Evolutionary conservation across 1,140 invertebrate genomes (phyloP).

Genomic region (Neelides sp.): DNA sequence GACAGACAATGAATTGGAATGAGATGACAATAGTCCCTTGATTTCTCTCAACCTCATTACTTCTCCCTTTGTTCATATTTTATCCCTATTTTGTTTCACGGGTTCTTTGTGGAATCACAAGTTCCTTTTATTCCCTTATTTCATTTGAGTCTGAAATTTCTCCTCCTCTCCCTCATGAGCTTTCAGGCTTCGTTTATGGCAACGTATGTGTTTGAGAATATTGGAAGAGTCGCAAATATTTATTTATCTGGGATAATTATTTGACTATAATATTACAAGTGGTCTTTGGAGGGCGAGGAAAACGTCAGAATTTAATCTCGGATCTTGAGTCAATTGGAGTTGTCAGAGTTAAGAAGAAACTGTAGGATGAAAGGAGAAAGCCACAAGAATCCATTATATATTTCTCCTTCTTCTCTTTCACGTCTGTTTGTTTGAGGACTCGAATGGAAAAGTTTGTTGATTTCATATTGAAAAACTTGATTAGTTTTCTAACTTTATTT

Average conservation of each 20-base stretch:
- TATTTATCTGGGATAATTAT: too few relatives aligned
- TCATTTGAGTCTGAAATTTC: too few relatives aligned
- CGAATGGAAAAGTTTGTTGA: neutral
- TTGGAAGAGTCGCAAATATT: too few relatives aligned
- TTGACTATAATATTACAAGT: too few relatives aligned
- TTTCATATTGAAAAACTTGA: conserved; percentile 19
- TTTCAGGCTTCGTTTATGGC: too few relatives aligned
- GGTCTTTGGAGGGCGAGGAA: too few relatives aligned
- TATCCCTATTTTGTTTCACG: conserved; percentile 26
- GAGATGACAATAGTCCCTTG: conserved; percentile 29
- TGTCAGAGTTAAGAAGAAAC: too few relatives aligned
- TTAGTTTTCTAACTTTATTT: conserved; percentile 12
- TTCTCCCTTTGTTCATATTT: conserved; percentile 26
- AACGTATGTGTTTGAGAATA: too few relatives aligned
- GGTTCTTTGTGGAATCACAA: conserved; percentile 1
- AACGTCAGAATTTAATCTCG: too few relatives aligned
- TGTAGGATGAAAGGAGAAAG: conserved; percentile 13
- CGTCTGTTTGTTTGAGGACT: conserved; percentile 5
- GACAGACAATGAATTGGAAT: conserved; percentile 28
- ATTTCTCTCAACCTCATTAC: conserved; percentile 31
- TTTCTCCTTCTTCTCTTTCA: neutral
- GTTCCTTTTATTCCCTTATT: too few relatives aligned
- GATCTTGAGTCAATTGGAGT: too few relatives aligned
- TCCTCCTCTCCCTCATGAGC: too few relatives aligned
- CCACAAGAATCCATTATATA: conserved; percentile 25